A percentile compares a stretch with the other conserved stretches of the same genome.
Conservation (phyloP, 92 coral and sea anemone species). For the Palythoa grandis region DNA sequence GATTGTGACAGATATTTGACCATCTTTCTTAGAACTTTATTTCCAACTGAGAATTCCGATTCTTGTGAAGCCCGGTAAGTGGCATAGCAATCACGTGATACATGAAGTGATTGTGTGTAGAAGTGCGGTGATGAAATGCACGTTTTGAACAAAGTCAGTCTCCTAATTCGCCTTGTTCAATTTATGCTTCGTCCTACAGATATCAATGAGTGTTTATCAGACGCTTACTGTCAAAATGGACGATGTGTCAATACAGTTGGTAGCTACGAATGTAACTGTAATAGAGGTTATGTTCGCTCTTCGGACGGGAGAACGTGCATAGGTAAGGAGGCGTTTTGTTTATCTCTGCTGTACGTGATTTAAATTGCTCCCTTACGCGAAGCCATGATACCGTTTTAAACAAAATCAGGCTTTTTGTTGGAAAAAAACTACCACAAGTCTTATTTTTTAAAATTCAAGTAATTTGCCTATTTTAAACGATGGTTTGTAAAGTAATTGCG, state of each 20-base stretch:
- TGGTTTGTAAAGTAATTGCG: no score
- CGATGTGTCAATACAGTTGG: constrained; percentile 85
- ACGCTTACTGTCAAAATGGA: constrained; percentile 82
- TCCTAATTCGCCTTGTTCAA: not conserved
- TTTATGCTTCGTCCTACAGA: constrained; percentile 49
- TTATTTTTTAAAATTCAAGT: no score
- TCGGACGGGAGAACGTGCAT: constrained; percentile 72
- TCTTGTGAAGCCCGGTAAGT: no score
- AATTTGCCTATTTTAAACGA: no score
- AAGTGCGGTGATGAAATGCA: not conserved
- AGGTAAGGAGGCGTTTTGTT: constrained; percentile 61
- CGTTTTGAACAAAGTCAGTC: not conserved
- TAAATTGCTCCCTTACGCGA: not conserved
- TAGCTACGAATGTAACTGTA: constrained; percentile 76
- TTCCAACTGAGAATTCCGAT: no score
- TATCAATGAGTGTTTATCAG: constrained; percentile 88
- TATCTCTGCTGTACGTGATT: not conserved
- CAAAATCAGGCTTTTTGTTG: not conserved
- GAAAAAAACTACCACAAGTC: no score
- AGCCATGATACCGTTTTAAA: not conserved
- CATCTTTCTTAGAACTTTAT: no score
- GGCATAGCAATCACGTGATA: no score
- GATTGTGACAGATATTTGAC: not conserved
- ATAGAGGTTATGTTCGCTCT: constrained; percentile 71
- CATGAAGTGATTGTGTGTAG: not conserved